Conservation (phyloP, 1,140 invertebrate species). For the Monochamus saltuarius region DNA sequence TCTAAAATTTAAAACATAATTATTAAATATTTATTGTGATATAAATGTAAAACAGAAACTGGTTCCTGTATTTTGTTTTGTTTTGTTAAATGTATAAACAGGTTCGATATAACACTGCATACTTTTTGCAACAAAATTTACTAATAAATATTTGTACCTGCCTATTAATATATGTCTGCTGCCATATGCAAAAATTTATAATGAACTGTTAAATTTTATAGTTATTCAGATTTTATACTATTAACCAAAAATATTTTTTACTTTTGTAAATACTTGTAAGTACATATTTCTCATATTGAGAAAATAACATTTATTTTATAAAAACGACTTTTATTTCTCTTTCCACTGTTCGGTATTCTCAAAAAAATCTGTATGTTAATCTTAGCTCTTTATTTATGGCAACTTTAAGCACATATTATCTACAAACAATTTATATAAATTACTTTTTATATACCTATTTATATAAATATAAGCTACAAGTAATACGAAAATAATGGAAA, state of each 20-base stretch:
- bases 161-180: background rate
- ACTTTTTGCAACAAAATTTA: no score
- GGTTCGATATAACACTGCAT: no score
- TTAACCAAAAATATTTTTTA: slow-evolving; percentile 7
- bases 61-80: no score
- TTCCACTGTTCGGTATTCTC: no score
- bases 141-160: slow-evolving; percentile 16
- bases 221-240: slow-evolving; percentile 12
- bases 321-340: slow-evolving; percentile 2
- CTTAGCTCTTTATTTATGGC: slow-evolving; percentile 23
- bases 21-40: slow-evolving; percentile 13
- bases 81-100: no score
- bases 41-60: background rate
- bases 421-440: slow-evolving; percentile 23
- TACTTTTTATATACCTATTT: slow-evolving; percentile 17
- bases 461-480: slow-evolving; percentile 16
- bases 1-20: no score
- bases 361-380: slow-evolving; percentile 2
- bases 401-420: slow-evolving; percentile 22
- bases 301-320: slow-evolving; percentile 14
- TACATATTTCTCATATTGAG: slow-evolving; percentile 31
- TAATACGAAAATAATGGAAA: no score
- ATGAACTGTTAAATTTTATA: background rate
- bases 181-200: slow-evolving; percentile 8
- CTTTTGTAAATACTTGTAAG: slow-evolving; percentile 13